Evolutionary conservation across 2,113 vertebrate species (phyloP).

Genomic region (Pantherophis guttatus): DNA sequence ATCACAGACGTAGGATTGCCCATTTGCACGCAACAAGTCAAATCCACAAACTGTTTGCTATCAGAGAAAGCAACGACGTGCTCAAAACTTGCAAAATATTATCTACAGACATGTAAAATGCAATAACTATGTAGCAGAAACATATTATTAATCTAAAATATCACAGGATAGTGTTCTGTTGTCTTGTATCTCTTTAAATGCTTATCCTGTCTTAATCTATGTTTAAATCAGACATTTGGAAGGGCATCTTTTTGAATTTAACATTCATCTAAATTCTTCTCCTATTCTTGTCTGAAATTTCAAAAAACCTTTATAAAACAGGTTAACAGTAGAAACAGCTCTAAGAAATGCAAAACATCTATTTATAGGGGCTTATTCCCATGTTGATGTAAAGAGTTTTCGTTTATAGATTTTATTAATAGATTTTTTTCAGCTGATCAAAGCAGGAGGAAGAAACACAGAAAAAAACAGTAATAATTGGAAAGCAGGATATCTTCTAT

Average conservation of each 20-base stretch:
- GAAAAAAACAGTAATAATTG: neutral
- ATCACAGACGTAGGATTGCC: slow-evolving; percentile 91
- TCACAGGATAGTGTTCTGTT: neutral
- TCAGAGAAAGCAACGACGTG: slow-evolving; percentile 52
- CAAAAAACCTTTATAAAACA: neutral
- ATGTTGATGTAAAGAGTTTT: neutral
- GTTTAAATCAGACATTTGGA: neutral
- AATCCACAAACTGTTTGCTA: slow-evolving; percentile 94
- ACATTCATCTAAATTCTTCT: neutral
- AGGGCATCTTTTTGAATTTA: neutral
- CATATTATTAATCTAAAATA: neutral
- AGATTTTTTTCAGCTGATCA: neutral
- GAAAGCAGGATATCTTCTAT: neutral
- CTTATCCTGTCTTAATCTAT: neutral
- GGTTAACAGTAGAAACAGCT: neutral
- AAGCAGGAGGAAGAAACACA: neutral
- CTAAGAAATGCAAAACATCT: neutral
- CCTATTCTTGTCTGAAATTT: neutral
- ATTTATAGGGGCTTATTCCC: neutral
- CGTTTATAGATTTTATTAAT: neutral
- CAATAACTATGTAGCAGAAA: neutral
- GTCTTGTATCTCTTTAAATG: neutral
- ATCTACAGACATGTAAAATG: neutral
- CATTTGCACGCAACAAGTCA: slow-evolving; percentile 87
- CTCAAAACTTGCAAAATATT: neutral